These are phyloP conservation scores for Hypomesus transpacificus DNA, from an alignment of 2,113 vertebrate genomes.

Conservation along the genomic window DNA sequence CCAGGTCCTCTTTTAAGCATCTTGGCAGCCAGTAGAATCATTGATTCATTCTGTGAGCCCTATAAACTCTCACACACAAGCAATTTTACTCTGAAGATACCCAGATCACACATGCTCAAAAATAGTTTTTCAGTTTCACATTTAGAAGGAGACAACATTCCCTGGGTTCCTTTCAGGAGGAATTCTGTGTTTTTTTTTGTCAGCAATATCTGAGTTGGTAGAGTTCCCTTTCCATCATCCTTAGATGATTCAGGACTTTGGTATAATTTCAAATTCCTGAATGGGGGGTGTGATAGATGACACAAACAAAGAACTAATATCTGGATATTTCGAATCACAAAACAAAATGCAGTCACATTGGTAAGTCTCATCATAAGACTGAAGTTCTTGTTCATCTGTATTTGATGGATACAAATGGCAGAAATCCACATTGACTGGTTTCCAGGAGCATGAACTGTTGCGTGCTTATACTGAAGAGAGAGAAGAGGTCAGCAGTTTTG, in stretches of 20 bases:
- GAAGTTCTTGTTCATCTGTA: neutral
- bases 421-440: too few relatives aligned
- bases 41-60: constrained; percentile 57
- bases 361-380: neutral
- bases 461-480: constrained; percentile 37
- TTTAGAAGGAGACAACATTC: neutral
- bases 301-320: too few relatives aligned
- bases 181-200: neutral
- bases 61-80: constrained; percentile 42
- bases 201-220: neutral
- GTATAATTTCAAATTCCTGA: neutral
- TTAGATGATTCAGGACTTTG: too few relatives aligned
- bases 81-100: constrained; percentile 56
- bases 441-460: too few relatives aligned
- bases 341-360: neutral
- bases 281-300: neutral
- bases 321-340: neutral
- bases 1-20: constrained; percentile 46
- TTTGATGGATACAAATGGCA: neutral
- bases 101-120: constrained; percentile 45
- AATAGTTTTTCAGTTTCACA: too few relatives aligned
- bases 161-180: neutral
- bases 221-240: neutral
- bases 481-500: constrained; percentile 42
- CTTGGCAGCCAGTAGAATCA: constrained; percentile 52